phyloP scores from a whole-genome alignment of 2,113 vertebrate species.

The Xenopus tropicalis region DNA sequence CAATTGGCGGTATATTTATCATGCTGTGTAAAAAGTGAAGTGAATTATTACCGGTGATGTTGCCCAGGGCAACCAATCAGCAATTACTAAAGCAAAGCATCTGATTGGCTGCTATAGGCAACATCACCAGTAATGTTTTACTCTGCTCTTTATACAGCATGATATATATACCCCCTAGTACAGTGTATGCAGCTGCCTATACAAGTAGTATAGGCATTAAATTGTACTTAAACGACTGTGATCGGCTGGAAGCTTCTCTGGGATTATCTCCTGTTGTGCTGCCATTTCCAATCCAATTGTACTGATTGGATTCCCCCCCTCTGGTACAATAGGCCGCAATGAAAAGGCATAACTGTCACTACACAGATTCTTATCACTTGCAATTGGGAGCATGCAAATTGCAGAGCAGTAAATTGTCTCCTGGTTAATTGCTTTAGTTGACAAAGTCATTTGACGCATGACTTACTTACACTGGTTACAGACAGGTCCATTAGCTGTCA shows the following conservation, averaged over 20 bases:
- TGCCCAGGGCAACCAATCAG: no score
- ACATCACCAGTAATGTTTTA: no score
- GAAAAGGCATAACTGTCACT: not conserved
- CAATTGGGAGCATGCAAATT: constrained; percentile 24
- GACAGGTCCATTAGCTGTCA: no score
- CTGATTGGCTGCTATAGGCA: no score
- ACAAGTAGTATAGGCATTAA: not conserved
- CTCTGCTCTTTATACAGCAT: no score
- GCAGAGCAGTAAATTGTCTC: not conserved
- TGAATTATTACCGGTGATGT: no score
- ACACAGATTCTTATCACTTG: not conserved
- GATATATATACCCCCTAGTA: no score
- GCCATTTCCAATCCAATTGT: not conserved
- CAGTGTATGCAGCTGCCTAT: no score
- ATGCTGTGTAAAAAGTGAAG: no score
- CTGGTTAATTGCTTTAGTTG: constrained; percentile 11
- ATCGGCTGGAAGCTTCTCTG: not conserved
- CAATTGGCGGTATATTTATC: no score
- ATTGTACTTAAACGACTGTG: not conserved
- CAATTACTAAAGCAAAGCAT: no score
- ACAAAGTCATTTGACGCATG: not conserved
- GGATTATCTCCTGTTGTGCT: not conserved
- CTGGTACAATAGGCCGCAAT: not conserved
- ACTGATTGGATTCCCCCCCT: not conserved
- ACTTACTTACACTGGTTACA: no score